phyloP scores from a whole-genome alignment of 92 coral and sea anemone species.

The Micromussa lordhowensis region DNA sequence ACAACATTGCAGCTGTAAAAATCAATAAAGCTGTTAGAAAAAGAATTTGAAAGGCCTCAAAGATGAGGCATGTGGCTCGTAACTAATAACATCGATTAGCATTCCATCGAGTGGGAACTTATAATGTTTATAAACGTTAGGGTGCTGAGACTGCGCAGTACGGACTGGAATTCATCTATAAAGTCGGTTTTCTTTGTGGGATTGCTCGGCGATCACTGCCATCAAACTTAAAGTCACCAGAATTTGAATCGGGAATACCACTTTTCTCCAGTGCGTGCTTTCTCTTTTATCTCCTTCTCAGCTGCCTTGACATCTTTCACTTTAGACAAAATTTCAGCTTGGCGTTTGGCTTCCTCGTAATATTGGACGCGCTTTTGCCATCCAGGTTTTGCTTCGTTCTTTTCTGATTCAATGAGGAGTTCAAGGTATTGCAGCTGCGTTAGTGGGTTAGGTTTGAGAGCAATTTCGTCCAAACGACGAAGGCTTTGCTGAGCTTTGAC shows the following conservation, averaged over 20 bases:
- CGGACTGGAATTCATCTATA: no score
- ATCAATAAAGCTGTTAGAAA: no score
- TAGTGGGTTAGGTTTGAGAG: constrained; percentile 52
- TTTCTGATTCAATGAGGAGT: constrained; percentile 41
- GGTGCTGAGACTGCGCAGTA: no score
- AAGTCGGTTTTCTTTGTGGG: no score
- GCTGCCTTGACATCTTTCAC: constrained; percentile 1
- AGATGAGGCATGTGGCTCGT: no score
- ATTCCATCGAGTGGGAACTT: no score
- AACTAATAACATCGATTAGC: no score
- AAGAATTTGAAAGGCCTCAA: no score
- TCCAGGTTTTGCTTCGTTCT: constrained; percentile 39
- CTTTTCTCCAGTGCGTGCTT: neutral
- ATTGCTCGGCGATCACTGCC: no score
- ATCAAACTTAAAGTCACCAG: neutral
- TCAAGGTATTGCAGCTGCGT: constrained; percentile 46
- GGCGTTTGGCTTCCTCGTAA: constrained; percentile 24
- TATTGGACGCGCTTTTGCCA: constrained; percentile 23
- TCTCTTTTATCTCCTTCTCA: neutral
- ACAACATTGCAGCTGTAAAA: no score
- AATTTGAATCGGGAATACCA: neutral
- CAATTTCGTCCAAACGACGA: constrained; percentile 31
- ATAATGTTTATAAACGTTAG: no score
- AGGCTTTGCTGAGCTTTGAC: neutral
- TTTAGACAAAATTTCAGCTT: constrained; percentile 35